Percentiles rank a stretch among this genome's conserved stretches.
These are phyloP conservation scores for Athalia circularis DNA, from an alignment of 2,888 invertebrate genomes.

Conservation along the genomic window DNA sequence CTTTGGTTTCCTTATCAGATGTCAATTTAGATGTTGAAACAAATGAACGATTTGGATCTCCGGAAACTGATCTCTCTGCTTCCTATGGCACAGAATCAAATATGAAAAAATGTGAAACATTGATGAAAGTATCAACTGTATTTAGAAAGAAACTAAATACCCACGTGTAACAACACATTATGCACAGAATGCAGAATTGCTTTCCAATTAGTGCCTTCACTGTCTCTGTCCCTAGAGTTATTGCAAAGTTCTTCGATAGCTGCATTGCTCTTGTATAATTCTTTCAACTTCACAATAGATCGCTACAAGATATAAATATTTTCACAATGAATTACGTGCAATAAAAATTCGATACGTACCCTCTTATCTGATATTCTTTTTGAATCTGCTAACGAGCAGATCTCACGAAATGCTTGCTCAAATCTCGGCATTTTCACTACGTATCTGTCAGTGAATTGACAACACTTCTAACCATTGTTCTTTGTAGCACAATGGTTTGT, in stretches of 20 bases:
- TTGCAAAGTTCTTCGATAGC: slow-evolving; percentile 57
- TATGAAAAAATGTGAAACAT: slow-evolving; percentile 7
- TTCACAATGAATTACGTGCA: not conserved
- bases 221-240: slow-evolving; percentile 52
- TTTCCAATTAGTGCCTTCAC: slow-evolving; percentile 55
- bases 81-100: slow-evolving; percentile 72
- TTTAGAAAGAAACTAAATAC: slow-evolving; percentile 41
- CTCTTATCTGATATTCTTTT: slow-evolving; percentile 56
- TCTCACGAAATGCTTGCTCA: slow-evolving; percentile 50
- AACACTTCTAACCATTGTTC: too few species aligned
- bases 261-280: slow-evolving; percentile 57
- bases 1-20: slow-evolving; percentile 12
- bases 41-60: slow-evolving; percentile 75
- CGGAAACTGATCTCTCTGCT: slow-evolving; percentile 74
- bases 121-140: slow-evolving; percentile 9
- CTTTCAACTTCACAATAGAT: slow-evolving; percentile 56
- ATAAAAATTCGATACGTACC: slow-evolving; percentile 52
- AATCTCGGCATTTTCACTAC: slow-evolving; percentile 53
- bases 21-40: slow-evolving; percentile 64
- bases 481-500: too few species aligned
- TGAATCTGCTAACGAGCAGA: slow-evolving; percentile 54
- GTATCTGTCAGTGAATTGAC: not conserved
- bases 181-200: slow-evolving; percentile 58
- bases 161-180: slow-evolving; percentile 58
- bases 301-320: slow-evolving; percentile 55